These are phyloP conservation scores for Elysia crispata DNA, from an alignment of 2,888 invertebrate genomes.

Conservation along the genomic window DNA sequence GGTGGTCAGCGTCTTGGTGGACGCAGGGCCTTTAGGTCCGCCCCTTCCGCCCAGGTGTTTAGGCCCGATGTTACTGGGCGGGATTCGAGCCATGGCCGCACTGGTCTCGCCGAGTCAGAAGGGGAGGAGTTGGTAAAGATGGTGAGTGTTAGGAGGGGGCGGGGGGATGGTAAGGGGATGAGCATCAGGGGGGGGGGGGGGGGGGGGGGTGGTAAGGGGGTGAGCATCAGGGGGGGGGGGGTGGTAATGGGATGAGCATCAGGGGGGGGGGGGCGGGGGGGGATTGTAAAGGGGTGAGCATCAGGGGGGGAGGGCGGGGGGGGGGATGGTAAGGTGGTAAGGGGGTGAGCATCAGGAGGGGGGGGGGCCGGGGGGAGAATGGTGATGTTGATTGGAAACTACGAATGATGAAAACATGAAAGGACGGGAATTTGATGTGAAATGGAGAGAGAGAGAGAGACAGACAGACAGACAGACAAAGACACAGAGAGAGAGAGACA, in stretches of 20 bases:
- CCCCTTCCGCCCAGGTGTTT: background rate
- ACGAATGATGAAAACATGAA: too few relatives aligned
- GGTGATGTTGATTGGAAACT: background rate
- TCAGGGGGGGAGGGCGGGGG: background rate
- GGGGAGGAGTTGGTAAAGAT: too few relatives aligned
- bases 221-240: background rate
- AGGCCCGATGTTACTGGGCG: conserved; percentile 5
- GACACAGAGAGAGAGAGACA: too few relatives aligned
- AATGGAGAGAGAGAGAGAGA: too few relatives aligned
- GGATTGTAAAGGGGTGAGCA: background rate
- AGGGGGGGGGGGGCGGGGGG: background rate
- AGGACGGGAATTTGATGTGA: too few relatives aligned
- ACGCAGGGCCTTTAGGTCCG: conserved; percentile 14
- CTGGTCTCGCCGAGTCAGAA: background rate
- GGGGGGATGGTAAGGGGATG: too few relatives aligned
- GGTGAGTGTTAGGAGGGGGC: too few relatives aligned
- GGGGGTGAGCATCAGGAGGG: background rate
- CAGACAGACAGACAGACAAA: too few relatives aligned
- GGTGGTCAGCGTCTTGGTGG: conserved; percentile 27
- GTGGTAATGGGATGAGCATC: background rate
- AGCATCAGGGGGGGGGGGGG: too few relatives aligned
- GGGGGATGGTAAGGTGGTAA: background rate
- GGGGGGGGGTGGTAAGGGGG: too few relatives aligned
- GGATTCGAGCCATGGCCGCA: conserved; percentile 5
- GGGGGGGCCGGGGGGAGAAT: background rate